A percentile compares a stretch with the other conserved stretches of the same genome.
Conservation (phyloP, 2,113 vertebrate genomes). For the Clarias batrachus region DNA sequence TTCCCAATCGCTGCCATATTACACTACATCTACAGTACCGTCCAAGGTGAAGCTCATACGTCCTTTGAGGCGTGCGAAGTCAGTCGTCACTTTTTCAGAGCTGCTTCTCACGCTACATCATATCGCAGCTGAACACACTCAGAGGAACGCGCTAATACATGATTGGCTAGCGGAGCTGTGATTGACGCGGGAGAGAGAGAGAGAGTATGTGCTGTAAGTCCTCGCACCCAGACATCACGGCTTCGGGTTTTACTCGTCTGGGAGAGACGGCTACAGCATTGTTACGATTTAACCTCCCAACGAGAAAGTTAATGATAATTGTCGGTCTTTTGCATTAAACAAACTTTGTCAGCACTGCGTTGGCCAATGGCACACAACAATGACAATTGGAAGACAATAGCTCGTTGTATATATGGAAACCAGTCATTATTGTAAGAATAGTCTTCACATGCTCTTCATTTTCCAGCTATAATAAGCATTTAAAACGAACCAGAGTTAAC, state of each 20-base stretch:
- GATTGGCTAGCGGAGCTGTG: not conserved
- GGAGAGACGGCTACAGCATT: not conserved
- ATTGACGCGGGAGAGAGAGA: not conserved
- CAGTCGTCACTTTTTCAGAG: not conserved
- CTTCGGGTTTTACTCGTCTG: not conserved
- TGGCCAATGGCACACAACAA: not conserved
- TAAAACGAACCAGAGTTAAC: not conserved
- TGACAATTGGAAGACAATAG: not conserved
- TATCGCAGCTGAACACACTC: not conserved
- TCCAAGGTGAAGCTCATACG: not conserved
- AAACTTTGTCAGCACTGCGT: not conserved
- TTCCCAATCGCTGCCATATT: not conserved
- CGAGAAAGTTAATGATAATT: not conserved
- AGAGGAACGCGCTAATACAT: not conserved
- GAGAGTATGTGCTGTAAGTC: not conserved
- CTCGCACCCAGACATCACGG: not conserved
- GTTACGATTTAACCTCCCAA: not conserved
- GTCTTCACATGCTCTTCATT: not conserved
- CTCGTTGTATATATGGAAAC: conserved; percentile 2
- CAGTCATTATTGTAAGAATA: conserved; percentile 8
- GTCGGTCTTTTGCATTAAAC: not conserved
- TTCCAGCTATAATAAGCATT: conserved; percentile 2
- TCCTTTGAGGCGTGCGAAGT: no score
- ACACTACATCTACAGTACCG: not conserved
- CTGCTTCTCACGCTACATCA: not conserved